These are phyloP conservation scores for Parauchenoglanis punctatus DNA, from an alignment of 2,797 vertebrate genomes.

Conservation along the genomic window DNA sequence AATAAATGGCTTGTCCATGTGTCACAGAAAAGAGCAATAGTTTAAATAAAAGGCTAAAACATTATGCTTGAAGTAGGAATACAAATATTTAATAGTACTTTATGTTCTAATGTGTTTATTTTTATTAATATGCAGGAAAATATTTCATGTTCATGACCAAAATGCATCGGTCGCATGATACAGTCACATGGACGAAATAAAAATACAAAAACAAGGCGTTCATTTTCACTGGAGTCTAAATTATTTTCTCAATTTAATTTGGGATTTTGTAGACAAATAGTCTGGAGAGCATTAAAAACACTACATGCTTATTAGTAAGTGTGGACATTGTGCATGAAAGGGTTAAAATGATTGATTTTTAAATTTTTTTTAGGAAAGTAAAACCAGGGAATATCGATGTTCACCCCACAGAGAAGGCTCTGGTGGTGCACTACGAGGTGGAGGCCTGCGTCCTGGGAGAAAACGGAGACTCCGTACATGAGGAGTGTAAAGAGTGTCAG, in stretches of 20 bases:
- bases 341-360: background rate
- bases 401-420: conserved; percentile 90
- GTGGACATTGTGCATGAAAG: background rate
- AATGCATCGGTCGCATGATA: no score
- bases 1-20: background rate
- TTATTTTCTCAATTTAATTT: no score
- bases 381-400: conserved; percentile 90
- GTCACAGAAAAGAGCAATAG: background rate
- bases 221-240: no score
- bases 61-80: background rate
- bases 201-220: no score
- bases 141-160: no score
- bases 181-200: no score
- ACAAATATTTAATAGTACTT: no score
- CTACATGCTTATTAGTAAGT: no score
- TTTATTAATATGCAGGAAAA: no score
- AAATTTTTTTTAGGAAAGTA: conserved; percentile 77
- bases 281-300: no score
- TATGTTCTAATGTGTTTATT: no score
- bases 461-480: conserved; percentile 82
- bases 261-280: no score
- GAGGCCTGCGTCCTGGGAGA: conserved; percentile 90
- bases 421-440: conserved; percentile 92
- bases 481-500: conserved; percentile 90
- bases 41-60: background rate